These are phyloP conservation scores for Hartigia nigra DNA, from an alignment of 2,888 invertebrate species.

Conservation along the genomic window DNA sequence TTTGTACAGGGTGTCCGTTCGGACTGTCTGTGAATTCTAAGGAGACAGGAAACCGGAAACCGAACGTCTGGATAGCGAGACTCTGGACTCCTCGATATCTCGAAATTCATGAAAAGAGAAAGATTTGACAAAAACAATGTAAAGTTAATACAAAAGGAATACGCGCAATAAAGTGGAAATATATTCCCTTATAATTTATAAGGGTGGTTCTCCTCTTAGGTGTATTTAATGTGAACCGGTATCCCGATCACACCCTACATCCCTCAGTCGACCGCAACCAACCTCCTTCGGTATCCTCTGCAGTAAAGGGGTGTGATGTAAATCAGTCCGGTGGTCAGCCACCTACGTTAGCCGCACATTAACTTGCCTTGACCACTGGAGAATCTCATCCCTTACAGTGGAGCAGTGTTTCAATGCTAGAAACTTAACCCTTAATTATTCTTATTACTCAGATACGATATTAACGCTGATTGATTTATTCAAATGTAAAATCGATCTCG, in stretches of 20 bases:
- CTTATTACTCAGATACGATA: neutral
- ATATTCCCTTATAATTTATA: neutral
- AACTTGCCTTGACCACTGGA: constrained; percentile 55
- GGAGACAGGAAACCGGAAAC: constrained; percentile 62
- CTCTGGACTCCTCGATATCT: neutral
- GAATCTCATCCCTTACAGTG: neutral
- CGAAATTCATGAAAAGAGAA: neutral
- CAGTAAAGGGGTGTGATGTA: constrained; percentile 61
- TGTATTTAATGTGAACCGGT: constrained; percentile 53
- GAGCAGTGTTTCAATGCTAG: neutral
- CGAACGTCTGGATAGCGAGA: constrained; percentile 55
- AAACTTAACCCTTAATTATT: neutral
- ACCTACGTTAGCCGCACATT: constrained; percentile 60
- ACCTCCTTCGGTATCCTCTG: constrained; percentile 37
- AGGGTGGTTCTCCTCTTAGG: constrained; percentile 26
- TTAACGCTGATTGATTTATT: neutral
- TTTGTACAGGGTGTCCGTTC: constrained; percentile 39
- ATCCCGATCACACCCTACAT: constrained; percentile 56
- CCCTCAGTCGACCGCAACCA: constrained; percentile 59
- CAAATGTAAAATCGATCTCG: neutral
- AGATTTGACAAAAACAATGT: neutral
- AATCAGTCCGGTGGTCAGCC: constrained; percentile 64
- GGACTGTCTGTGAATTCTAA: constrained; percentile 61
- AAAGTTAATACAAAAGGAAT: neutral
- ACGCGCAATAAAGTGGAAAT: neutral